These are phyloP conservation scores for Grammomys dolichurus DNA, from an alignment of 2,113 vertebrate genomes.

Conservation along the genomic window DNA sequence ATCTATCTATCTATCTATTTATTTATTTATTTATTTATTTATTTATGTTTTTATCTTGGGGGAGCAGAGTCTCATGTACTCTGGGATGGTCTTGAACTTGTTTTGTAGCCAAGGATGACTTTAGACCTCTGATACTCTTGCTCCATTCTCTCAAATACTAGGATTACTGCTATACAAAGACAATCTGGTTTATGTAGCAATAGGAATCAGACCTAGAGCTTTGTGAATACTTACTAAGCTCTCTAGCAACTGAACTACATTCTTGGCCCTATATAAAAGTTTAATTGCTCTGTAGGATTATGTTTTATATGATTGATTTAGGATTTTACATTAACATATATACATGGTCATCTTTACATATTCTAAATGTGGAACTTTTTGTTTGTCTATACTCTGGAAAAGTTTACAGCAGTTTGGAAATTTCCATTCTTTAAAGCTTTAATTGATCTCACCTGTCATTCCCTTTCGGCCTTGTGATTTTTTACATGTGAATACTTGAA, in stretches of 20 bases:
- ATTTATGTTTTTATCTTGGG: background rate
- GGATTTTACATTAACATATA: background rate
- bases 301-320: slow-evolving; percentile 11
- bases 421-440: slow-evolving; percentile 33
- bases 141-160: background rate
- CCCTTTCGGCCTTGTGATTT: background rate
- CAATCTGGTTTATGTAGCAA: background rate
- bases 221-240: background rate
- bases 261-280: background rate
- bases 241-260: background rate
- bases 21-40: background rate
- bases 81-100: background rate
- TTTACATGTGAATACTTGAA: background rate
- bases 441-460: slow-evolving; percentile 36
- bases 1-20: background rate
- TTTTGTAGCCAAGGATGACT: background rate
- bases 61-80: background rate
- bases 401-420: slow-evolving; percentile 23
- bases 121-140: background rate
- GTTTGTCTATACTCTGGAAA: background rate
- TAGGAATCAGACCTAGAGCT: background rate
- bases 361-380: slow-evolving; percentile 29
- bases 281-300: background rate
- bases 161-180: too few relatives aligned
- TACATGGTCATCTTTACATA: background rate